These are phyloP conservation scores for Mythimna vitellina DNA, from an alignment of 2,888 invertebrate genomes.

Conservation along the genomic window DNA sequence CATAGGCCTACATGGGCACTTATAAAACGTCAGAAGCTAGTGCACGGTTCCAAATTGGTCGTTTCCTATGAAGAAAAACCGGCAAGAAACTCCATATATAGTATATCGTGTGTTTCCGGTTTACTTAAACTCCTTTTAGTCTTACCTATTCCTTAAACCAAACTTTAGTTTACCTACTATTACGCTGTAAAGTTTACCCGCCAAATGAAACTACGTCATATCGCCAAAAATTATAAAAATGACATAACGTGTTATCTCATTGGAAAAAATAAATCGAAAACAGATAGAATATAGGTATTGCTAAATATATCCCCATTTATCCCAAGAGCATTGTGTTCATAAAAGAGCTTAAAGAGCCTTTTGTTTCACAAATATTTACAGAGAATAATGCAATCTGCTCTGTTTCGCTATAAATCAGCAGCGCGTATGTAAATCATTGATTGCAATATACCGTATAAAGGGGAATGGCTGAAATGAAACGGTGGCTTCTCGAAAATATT, in stretches of 20 bases:
- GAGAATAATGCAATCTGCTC: conserved; percentile 46
- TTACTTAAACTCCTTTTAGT: neutral
- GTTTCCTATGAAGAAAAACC: too few relatives aligned
- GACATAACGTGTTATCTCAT: neutral
- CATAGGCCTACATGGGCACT: too few relatives aligned
- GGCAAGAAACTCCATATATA: too few relatives aligned
- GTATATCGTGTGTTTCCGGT: neutral
- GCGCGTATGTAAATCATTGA: conserved; percentile 75
- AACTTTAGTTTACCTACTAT: neutral
- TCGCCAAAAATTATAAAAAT: neutral
- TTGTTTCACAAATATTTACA: conserved; percentile 46
- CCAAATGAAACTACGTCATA: neutral
- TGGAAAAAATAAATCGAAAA: conserved; percentile 1
- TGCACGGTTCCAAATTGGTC: too few relatives aligned
- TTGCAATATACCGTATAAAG: conserved; percentile 72
- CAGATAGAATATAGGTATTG: neutral
- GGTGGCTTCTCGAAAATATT: conserved; percentile 75
- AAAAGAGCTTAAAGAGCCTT: conserved; percentile 41
- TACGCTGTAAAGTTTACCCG: neutral
- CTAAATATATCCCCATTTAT: conserved; percentile 12
- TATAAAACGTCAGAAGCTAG: too few relatives aligned
- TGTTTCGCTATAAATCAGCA: conserved; percentile 53
- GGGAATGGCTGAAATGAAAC: conserved; percentile 62
- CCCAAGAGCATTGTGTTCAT: conserved; percentile 29
- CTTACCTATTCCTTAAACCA: neutral